These are phyloP conservation scores for Phasia obesa DNA, from an alignment of 2,888 invertebrate genomes.

Conservation along the genomic window DNA sequence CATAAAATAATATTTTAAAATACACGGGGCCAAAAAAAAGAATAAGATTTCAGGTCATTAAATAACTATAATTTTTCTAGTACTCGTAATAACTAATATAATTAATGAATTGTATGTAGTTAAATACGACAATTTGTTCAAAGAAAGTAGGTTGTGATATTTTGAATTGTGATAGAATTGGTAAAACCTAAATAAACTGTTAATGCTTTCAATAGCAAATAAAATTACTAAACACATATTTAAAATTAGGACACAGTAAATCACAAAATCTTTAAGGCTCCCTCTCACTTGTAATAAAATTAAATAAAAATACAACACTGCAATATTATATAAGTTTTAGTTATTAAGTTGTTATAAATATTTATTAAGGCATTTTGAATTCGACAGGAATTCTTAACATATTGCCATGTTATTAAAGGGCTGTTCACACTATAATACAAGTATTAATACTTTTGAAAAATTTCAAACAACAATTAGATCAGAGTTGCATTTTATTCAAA, in stretches of 20 bases:
- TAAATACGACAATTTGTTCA: conserved; percentile 28
- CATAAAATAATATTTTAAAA: background rate
- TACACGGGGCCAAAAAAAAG: conserved; percentile 20
- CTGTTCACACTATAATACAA: too few species aligned
- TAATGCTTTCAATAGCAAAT: conserved; percentile 12
- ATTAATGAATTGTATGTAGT: conserved; percentile 22
- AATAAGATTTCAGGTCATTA: conserved; percentile 23
- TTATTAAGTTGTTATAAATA: conserved; percentile 55
- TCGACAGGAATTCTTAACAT: conserved; percentile 41
- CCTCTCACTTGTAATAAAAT: conserved; percentile 32
- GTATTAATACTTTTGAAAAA: too few species aligned
- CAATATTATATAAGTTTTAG: conserved; percentile 33
- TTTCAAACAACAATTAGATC: too few species aligned
- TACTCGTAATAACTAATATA: conserved; percentile 30
- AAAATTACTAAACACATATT: conserved; percentile 19
- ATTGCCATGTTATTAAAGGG: conserved; percentile 50
- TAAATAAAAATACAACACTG: conserved; percentile 17
- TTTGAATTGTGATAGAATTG: conserved; percentile 56
- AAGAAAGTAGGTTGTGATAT: conserved; percentile 53
- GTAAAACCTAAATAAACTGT: conserved; percentile 22
- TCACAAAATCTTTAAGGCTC: conserved; percentile 50
- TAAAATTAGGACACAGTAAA: conserved; percentile 22
- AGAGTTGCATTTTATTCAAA: too few species aligned
- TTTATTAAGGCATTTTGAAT: conserved; percentile 48
- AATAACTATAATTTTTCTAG: conserved; percentile 7